These are phyloP conservation scores for Lordiphosa stackelbergi DNA, from an alignment of 1,140 invertebrate species.

Conservation along the genomic window DNA sequence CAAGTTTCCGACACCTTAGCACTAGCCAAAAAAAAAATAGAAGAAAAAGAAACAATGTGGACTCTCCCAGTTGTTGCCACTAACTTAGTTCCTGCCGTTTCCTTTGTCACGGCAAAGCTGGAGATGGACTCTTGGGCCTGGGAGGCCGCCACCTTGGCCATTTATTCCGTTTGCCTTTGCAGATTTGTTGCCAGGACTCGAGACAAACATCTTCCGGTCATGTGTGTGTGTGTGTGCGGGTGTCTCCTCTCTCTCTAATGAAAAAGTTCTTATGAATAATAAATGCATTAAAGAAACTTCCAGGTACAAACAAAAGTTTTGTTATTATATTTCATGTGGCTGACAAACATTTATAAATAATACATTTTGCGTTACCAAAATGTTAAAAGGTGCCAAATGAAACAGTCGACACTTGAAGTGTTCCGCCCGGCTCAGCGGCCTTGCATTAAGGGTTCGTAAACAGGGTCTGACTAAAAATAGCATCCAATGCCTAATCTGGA, in stretches of 20 bases:
- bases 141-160: constrained; percentile 4
- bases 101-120: constrained; percentile 16
- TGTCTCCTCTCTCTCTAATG: constrained; percentile 43
- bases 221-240: constrained; percentile 21
- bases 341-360: constrained; percentile 40
- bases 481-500: constrained; percentile 24
- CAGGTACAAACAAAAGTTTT: constrained; percentile 48
- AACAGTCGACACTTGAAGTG: constrained; percentile 34
- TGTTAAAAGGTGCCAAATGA: constrained; percentile 42
- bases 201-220: constrained; percentile 37
- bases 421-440: constrained; percentile 21
- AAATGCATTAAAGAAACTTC: constrained; percentile 68
- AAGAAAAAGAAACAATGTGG: constrained; percentile 8
- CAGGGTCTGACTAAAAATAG: constrained; percentile 41
- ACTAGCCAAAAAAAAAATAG: constrained; percentile 35
- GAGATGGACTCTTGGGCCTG: constrained; percentile 2
- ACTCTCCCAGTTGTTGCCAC: constrained; percentile 25
- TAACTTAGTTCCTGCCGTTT: constrained; percentile 53
- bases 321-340: constrained; percentile 22
- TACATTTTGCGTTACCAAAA: constrained; percentile 41
- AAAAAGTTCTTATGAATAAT: constrained; percentile 74
- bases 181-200: constrained; percentile 52
- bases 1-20: constrained; percentile 71
- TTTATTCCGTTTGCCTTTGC: constrained; percentile 37
- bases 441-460: constrained; percentile 35